These are phyloP conservation scores for Tinea pellionella DNA, from an alignment of 2,888 invertebrate species.

Conservation along the genomic window DNA sequence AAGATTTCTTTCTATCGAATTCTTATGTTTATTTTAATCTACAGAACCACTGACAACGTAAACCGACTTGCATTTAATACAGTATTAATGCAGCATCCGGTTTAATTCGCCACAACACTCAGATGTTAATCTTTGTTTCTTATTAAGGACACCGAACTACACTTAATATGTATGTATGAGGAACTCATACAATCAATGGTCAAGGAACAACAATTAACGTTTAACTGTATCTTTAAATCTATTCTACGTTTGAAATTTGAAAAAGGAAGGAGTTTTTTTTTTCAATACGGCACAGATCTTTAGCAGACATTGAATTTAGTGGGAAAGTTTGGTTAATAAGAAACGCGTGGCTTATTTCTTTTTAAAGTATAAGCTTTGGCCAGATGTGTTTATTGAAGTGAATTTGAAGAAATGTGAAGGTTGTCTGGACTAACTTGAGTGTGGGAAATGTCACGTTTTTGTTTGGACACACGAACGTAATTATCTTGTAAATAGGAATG, in stretches of 20 bases:
- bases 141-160: slow-evolving; percentile 9
- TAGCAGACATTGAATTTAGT: not conserved
- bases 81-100: slow-evolving; percentile 10
- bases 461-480: not conserved
- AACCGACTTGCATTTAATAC: not conserved
- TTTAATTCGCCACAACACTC: slow-evolving; percentile 9
- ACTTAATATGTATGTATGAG: not conserved
- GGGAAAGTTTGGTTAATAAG: slow-evolving; percentile 14
- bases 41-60: not conserved
- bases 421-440: not conserved
- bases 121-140: slow-evolving; percentile 14
- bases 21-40: not conserved
- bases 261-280: not conserved
- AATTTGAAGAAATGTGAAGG: not conserved
- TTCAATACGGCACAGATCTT: not conserved
- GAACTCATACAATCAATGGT: not conserved
- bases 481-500: not conserved
- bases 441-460: not conserved
- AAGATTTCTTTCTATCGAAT: too few relatives aligned
- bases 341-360: slow-evolving; percentile 15
- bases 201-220: not conserved
- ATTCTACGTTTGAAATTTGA: not conserved
- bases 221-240: not conserved
- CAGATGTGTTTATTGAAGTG: not conserved
- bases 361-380: not conserved